Conservation (phyloP, 1,140 invertebrate species). For the Bombyx mori region DNA sequence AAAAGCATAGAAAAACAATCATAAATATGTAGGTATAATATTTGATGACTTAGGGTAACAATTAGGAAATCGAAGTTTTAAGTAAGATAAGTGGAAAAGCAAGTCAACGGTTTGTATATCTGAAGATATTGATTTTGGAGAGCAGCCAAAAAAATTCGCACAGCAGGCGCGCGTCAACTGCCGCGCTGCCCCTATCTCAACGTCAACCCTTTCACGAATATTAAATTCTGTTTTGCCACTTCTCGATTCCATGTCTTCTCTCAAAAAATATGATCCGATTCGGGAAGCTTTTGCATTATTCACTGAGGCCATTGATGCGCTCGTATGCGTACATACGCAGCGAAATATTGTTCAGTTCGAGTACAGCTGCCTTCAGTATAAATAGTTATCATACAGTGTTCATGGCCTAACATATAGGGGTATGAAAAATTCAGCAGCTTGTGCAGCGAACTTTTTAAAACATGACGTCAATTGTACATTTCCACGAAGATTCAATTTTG, state of each 20-base stretch:
- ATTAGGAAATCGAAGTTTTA: too few relatives aligned
- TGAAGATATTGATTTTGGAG: conserved; percentile 69
- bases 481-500: too few relatives aligned
- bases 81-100: conserved; percentile 56
- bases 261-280: conserved; percentile 55
- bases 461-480: too few relatives aligned
- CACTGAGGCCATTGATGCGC: conserved; percentile 21
- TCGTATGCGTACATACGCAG: background rate
- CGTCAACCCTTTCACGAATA: conserved; percentile 70
- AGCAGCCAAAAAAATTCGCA: conserved; percentile 67
- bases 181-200: conserved; percentile 53
- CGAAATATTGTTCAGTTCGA: too few relatives aligned
- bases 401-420: too few relatives aligned
- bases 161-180: conserved; percentile 65
- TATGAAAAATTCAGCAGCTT: too few relatives aligned
- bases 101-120: conserved; percentile 55
- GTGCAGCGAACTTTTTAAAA: too few relatives aligned
- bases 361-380: too few relatives aligned
- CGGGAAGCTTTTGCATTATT: conserved; percentile 38
- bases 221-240: conserved; percentile 71
- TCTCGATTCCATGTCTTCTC: conserved; percentile 56
- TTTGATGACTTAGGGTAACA: too few relatives aligned
- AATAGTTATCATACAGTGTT: too few relatives aligned
- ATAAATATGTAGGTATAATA: too few relatives aligned
- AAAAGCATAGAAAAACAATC: too few relatives aligned